Base-by-base conservation (phyloP, 2,888 invertebrate genomes). In the Habrosyne pyritoides region DNA sequence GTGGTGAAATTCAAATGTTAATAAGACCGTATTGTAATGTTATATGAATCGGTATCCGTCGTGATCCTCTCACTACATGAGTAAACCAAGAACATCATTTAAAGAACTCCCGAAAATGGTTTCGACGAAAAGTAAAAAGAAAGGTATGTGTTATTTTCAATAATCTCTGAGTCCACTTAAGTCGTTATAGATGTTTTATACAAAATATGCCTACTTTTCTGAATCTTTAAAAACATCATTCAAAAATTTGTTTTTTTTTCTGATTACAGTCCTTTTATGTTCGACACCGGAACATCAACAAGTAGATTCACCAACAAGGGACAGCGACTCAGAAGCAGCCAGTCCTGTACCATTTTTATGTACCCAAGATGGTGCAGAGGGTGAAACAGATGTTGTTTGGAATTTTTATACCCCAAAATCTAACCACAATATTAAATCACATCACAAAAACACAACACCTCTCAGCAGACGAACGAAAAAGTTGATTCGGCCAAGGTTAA, bases 331-430 rank as follows among this genome's bases (percentile, higher is more conserved):
- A 0, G 92, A 91, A 51, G 81, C 87, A 12, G 84, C 84, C 0
- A 92, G 92, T 61, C 93, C 93, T 4, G 91, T 93, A 0, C 92
- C 91, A 8, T 93, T 93, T 72, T 61, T 90, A 10, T 93, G 91
- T 62, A 93, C 93, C 1, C 93, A 93, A 78, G 93, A 93, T 79
- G 93, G 92, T 10, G 81, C 87, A 1, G 90, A 91, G 61, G 93
- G 92, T 2, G 88, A 89, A 73, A 89, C 87, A 14, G 92, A 93
- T 69, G 93, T 93, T 14, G 84, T 93, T 10, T 93, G 93, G 93
- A 93, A 93, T 65, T 92, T 87, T 59, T 92, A 93, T 68, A 91
- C 93, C 0, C 92, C 93, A n/a, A 90, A 89, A 67, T 81, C 92
- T 10, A 84, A 82, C 14, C 71, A 85, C 30, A 65, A 73, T 28